Conservation (phyloP, 1,140 invertebrate species). For the Anoplophora glabripennis region DNA sequence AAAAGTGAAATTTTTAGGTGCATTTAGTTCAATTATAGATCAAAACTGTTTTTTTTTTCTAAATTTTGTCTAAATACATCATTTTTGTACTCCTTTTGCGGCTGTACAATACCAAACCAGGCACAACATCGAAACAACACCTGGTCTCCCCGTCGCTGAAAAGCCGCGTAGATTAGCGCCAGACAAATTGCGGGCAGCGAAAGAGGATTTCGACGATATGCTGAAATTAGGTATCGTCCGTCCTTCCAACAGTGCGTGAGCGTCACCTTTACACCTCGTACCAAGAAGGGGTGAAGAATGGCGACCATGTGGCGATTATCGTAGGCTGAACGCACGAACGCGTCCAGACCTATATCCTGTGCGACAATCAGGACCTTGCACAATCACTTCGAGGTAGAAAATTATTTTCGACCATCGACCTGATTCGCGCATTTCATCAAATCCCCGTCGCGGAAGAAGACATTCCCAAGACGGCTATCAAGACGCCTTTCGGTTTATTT, state of each 20-base stretch:
- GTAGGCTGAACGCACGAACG: slow-evolving; percentile 46
- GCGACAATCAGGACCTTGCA: background rate
- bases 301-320: slow-evolving; percentile 49
- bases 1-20: too few relatives aligned
- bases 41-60: too few relatives aligned
- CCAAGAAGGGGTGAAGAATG: slow-evolving; percentile 45
- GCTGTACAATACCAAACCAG: too few relatives aligned
- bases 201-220: slow-evolving; percentile 42
- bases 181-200: slow-evolving; percentile 39
- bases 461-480: slow-evolving; percentile 42
- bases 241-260: slow-evolving; percentile 47
- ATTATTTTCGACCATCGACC: slow-evolving; percentile 51
- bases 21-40: too few relatives aligned
- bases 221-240: slow-evolving; percentile 26
- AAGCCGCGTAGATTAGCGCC: slow-evolving; percentile 45
- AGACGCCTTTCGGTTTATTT: slow-evolving; percentile 42
- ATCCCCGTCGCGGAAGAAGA: slow-evolving; percentile 37
- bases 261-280: slow-evolving; percentile 47
- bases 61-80: too few relatives aligned
- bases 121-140: too few relatives aligned
- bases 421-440: slow-evolving; percentile 51
- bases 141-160: slow-evolving; percentile 44
- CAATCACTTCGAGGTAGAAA: slow-evolving; percentile 16
- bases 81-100: too few relatives aligned
- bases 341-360: background rate